These are phyloP conservation scores for Cataglyphis rosenhaueri DNA, from an alignment of 2,888 invertebrate species.

Conservation along the genomic window DNA sequence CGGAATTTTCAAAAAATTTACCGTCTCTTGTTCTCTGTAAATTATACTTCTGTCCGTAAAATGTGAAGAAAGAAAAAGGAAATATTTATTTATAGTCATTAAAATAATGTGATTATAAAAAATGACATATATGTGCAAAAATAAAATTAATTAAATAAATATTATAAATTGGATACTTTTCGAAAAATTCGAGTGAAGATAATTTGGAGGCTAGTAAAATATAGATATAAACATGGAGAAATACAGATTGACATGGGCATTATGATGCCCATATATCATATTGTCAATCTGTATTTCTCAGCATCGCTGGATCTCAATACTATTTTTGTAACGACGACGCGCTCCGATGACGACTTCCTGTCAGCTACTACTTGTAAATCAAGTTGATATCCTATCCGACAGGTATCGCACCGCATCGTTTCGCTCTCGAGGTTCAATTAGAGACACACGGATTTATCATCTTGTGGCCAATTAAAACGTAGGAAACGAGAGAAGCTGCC, in stretches of 20 bases:
- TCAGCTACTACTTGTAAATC: slow-evolving; percentile 5
- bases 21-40: background rate
- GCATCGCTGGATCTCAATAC: slow-evolving; percentile 65
- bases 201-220: background rate
- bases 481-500: slow-evolving; percentile 82
- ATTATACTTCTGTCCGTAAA: background rate
- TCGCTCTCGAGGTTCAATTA: slow-evolving; percentile 66
- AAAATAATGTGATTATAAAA: background rate
- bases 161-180: background rate
- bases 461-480: slow-evolving; percentile 81
- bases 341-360: slow-evolving; percentile 33
- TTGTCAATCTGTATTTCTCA: no score
- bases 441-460: slow-evolving; percentile 79
- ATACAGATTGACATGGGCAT: no score
- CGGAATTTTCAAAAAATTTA: slow-evolving; percentile 3
- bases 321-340: slow-evolving; percentile 66
- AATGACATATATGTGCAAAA: background rate
- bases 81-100: background rate
- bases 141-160: background rate
- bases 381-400: background rate
- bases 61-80: background rate
- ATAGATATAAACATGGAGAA: background rate
- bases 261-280: no score
- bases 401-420: slow-evolving; percentile 24
- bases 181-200: background rate